Evolutionary conservation across 2,797 vertebrate genomes (phyloP).

Genomic region (Sebastes hubbsi): DNA sequence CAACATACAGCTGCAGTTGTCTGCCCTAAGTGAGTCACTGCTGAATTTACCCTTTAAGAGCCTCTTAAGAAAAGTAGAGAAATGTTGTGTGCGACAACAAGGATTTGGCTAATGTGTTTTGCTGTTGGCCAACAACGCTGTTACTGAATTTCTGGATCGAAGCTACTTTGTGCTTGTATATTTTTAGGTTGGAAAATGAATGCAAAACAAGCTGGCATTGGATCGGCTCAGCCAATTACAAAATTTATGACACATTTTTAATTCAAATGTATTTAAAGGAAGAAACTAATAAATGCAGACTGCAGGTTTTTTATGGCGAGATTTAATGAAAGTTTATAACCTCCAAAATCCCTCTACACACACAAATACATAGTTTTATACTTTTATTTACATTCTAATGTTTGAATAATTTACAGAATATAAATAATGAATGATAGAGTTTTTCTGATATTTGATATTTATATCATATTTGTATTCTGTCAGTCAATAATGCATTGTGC

Average conservation of each 20-base stretch:
- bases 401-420: neutral
- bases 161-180: neutral
- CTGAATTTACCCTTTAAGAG: slow-evolving; percentile 1
- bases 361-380: neutral
- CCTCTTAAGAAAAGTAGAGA: neutral
- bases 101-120: neutral
- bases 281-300: neutral
- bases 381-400: neutral
- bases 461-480: neutral
- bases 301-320: neutral
- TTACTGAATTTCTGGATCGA: neutral
- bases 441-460: neutral
- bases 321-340: neutral
- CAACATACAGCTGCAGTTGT: slow-evolving; percentile 21
- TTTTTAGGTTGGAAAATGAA: neutral
- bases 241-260: neutral
- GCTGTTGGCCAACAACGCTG: neutral
- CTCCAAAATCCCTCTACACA: neutral
- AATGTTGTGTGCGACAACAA: neutral
- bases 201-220: neutral
- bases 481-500: neutral
- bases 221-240: neutral
- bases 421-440: neutral
- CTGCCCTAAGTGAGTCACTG: neutral
- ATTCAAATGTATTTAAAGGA: neutral